Evolutionary conservation across 2,113 vertebrate genomes (phyloP).

Genomic region (Megaleporinus macrocephalus): DNA sequence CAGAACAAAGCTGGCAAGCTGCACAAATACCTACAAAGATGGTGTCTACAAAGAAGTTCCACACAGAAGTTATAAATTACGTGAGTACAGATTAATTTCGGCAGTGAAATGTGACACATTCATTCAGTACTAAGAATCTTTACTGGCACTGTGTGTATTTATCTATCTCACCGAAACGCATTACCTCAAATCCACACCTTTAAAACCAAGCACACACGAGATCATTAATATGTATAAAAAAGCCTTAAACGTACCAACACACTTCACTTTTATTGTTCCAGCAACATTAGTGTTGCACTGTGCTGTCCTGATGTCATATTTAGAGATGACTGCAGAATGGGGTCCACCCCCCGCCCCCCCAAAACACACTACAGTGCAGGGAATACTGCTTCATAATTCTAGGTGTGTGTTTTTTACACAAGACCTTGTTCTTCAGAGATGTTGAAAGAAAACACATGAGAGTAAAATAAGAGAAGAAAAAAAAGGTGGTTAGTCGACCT

Average conservation of each 20-base stretch:
- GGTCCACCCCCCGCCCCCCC: background rate
- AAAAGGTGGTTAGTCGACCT: background rate
- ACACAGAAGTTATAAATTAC: background rate
- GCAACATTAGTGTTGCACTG: background rate
- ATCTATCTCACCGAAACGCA: background rate
- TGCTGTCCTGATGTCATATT: background rate
- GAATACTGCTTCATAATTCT: constrained; percentile 14
- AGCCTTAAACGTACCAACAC: background rate
- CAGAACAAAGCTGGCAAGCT: background rate
- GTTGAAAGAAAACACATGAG: constrained; percentile 45
- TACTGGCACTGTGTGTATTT: constrained; percentile 20
- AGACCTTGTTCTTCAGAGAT: constrained; percentile 31
- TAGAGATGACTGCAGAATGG: constrained; percentile 2
- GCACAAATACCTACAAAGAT: background rate
- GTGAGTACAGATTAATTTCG: background rate
- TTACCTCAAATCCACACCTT: background rate
- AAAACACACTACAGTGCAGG: background rate
- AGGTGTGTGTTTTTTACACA: background rate
- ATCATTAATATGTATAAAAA: background rate
- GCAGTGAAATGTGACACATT: background rate
- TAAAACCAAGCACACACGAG: constrained; percentile 1
- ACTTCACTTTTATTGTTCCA: background rate
- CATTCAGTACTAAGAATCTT: background rate
- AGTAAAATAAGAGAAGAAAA: constrained; percentile 49
- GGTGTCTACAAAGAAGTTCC: too few species aligned